Base-by-base conservation (phyloP, 2,797 vertebrate species). In the Emys orbicularis region DNA sequence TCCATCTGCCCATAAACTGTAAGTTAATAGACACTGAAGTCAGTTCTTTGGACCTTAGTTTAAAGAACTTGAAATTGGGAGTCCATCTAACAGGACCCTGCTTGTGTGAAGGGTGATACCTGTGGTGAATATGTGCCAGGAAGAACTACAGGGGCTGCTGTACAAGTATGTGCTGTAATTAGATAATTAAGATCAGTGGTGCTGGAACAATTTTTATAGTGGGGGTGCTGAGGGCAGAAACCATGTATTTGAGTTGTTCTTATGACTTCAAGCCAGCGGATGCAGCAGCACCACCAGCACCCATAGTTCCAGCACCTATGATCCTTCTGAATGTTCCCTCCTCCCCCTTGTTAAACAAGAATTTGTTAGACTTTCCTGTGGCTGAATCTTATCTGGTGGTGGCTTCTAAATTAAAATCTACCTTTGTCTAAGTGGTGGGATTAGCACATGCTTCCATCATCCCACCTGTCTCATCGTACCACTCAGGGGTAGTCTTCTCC, bases 301-400 rank as follows among this genome's bases (percentile, higher is more conserved):
- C 25, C 29, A 12, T 15, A 59, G 57, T 59, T 59, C 29, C 57
- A 31, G 57, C 25, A 34, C 29, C 31, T 61, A 34, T 7, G 19
- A 80, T 41, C 8, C 87, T 54, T 41, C 37, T 44, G 27, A 90
- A 23, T 93, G 82, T 86, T 94, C 74, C 47, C 11, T 87, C 25
- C 31, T 72, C 25, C 6, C 4, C 12, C 3, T 65, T 74, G 79
- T 85, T 77, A 86, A 82, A 8, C 29, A 61, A 65, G 57, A 57
- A 50, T 87, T 83, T 52, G 8, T 84, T 65, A 79, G 15, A 53
- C 61, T 92, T 93, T 6, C 16, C 6, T 86, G 41, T 95, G 90
- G 50, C 37, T 0, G 0, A 91, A 44, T 65, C 1, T 1, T 83
- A 65, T 12, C 25, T 52, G 13, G 13, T 21, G 6, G 37, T 76